A percentile compares a stretch with the other conserved stretches of the same genome.
phyloP scores from a whole-genome alignment of 2,113 vertebrate species.

The Bufo gargarizans region DNA sequence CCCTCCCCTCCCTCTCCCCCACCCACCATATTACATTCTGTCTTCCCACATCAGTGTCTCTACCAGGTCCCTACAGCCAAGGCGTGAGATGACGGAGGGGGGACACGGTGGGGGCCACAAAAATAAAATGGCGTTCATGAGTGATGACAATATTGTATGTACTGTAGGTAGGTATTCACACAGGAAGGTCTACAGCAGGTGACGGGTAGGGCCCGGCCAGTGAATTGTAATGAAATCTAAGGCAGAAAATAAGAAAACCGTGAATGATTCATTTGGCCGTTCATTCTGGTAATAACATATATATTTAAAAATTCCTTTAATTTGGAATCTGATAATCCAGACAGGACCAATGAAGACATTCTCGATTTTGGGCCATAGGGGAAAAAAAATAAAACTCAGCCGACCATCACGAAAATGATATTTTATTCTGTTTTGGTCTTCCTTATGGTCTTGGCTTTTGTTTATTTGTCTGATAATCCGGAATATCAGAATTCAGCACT shows the following conservation, averaged over 20 bases:
- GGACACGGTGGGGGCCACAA: neutral
- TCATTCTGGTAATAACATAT: neutral
- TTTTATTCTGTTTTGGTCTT: too few relatives aligned
- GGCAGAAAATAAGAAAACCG: neutral
- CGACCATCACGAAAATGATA: too few relatives aligned
- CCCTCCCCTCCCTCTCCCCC: conserved; percentile 57
- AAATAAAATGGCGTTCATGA: neutral
- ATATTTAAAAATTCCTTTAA: neutral
- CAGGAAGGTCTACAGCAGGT: too few relatives aligned
- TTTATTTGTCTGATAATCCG: too few relatives aligned
- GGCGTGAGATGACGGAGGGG: neutral
- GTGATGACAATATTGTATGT: too few relatives aligned
- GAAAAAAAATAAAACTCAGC: too few relatives aligned
- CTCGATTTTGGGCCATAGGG: too few relatives aligned
- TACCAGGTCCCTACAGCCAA: conserved; percentile 1
- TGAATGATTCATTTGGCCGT: neutral
- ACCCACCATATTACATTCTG: conserved; percentile 51
- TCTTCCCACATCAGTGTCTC: conserved; percentile 50
- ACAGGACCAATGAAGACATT: neutral
- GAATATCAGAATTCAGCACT: too few relatives aligned
- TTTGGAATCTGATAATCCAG: neutral
- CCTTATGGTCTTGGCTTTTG: too few relatives aligned
- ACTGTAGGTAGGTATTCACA: too few relatives aligned
- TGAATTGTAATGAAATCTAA: neutral
- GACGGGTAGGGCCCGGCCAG: neutral